A percentile compares a stretch with the other conserved stretches of the same genome.
These are phyloP conservation scores for Elephantulus edwardii DNA, from an alignment of 2,113 vertebrate species.

Conservation along the genomic window DNA sequence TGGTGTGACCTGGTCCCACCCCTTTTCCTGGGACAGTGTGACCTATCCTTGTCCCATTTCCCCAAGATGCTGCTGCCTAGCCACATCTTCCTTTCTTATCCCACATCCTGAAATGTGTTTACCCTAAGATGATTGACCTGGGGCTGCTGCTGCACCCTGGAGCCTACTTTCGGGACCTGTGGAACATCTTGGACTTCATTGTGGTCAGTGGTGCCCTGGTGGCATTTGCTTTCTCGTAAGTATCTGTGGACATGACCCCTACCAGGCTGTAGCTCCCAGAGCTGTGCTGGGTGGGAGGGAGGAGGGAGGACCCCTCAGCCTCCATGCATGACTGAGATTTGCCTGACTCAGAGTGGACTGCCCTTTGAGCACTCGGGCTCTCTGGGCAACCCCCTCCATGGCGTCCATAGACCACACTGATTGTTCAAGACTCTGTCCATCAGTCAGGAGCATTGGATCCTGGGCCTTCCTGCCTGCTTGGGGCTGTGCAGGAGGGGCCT, in stretches of 20 bases:
- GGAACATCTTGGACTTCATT: slow-evolving; percentile 99
- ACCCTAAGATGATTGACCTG: slow-evolving; percentile 87
- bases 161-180: slow-evolving; percentile 89
- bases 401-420: not conserved
- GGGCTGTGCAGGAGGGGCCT: not conserved
- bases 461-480: not conserved
- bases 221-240: slow-evolving; percentile 99
- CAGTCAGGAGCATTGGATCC: not conserved
- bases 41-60: not conserved
- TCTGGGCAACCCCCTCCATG: not conserved
- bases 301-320: not conserved
- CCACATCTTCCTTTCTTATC: not conserved
- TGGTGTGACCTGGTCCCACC: too few relatives aligned
- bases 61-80: accelerated
- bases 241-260: slow-evolving; percentile 63
- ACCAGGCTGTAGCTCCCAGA: not conserved
- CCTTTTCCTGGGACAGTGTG: too few relatives aligned
- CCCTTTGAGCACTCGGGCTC: not conserved
- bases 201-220: slow-evolving; percentile 99
- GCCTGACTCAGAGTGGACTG: not conserved
- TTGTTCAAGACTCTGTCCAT: not conserved
- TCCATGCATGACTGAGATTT: not conserved
- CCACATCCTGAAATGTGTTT: not conserved
- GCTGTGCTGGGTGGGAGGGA: accelerated
- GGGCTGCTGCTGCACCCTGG: slow-evolving; percentile 87